A percentile compares a stretch with the other conserved stretches of the same genome.
phyloP scores from a whole-genome alignment of 2,888 invertebrate genomes.

The Auanema sp. region DNA sequence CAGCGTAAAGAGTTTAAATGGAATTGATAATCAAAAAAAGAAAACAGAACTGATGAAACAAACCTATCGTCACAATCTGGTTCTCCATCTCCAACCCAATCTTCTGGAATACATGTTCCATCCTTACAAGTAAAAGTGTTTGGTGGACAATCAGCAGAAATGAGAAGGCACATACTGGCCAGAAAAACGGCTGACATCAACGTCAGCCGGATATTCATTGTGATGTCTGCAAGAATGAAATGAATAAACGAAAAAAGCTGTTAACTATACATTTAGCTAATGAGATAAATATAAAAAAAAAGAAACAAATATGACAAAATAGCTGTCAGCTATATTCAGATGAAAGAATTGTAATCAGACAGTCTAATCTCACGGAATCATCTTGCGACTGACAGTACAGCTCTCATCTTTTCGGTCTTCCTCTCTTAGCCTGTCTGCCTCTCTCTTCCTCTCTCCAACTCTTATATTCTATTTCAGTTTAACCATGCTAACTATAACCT shows the following conservation, averaged over 20 bases:
- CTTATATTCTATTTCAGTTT: too few species aligned
- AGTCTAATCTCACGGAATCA: too few species aligned
- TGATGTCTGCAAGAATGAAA: background rate
- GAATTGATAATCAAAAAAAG: background rate
- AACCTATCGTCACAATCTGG: slow-evolving; percentile 58
- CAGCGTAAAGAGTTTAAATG: background rate
- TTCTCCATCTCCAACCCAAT: slow-evolving; percentile 61
- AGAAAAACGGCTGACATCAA: slow-evolving; percentile 23
- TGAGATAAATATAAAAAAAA: background rate
- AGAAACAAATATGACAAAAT: background rate
- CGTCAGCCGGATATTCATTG: slow-evolving; percentile 19
- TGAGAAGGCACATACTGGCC: slow-evolving; percentile 5
- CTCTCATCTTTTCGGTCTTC: too few species aligned
- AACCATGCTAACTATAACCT: too few species aligned
- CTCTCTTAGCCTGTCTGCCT: too few species aligned
- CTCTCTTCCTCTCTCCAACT: too few species aligned
- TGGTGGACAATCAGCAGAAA: slow-evolving; percentile 41
- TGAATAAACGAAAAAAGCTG: background rate
- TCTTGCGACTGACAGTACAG: too few species aligned
- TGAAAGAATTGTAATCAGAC: too few species aligned
- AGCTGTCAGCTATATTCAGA: too few species aligned
- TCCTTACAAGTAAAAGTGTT: slow-evolving; percentile 58
- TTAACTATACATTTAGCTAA: background rate
- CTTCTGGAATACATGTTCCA: slow-evolving; percentile 55
- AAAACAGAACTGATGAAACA: slow-evolving; percentile 22